Conservation (phyloP, 2,113 vertebrate species). For the Megatriorchis doriae region DNA sequence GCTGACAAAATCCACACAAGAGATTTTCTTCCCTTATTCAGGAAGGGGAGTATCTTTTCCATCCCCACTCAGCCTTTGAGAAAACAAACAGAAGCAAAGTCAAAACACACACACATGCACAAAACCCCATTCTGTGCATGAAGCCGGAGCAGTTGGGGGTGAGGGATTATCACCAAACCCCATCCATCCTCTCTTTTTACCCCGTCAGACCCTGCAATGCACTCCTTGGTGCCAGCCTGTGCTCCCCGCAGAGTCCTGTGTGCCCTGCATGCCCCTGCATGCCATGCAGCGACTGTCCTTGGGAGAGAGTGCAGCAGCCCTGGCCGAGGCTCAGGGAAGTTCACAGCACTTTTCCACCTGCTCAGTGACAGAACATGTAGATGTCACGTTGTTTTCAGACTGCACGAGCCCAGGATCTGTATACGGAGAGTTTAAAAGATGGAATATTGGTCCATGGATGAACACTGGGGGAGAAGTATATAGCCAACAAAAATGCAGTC, state of each 20-base stretch:
- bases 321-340: not conserved
- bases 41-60: not conserved
- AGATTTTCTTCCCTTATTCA: not conserved
- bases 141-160: not conserved
- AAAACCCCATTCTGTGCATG: not conserved
- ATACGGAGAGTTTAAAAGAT: no score
- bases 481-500: no score
- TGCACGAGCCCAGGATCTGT: accelerated
- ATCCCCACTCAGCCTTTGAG: not conserved
- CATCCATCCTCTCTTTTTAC: not conserved
- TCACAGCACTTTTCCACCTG: accelerated
- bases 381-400: not conserved
- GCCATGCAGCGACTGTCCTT: not conserved
- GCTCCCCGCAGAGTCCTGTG: accelerated
- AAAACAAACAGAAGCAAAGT: not conserved
- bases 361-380: accelerated
- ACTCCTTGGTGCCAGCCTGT: accelerated
- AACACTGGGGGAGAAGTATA: no score
- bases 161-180: not conserved
- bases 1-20: not conserved
- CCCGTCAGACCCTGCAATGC: not conserved
- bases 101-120: not conserved
- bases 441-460: no score
- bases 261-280: accelerated
- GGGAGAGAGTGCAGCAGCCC: not conserved